Conservation (phyloP, 2,113 vertebrate species). For the Peucedramus taeniatus region DNA sequence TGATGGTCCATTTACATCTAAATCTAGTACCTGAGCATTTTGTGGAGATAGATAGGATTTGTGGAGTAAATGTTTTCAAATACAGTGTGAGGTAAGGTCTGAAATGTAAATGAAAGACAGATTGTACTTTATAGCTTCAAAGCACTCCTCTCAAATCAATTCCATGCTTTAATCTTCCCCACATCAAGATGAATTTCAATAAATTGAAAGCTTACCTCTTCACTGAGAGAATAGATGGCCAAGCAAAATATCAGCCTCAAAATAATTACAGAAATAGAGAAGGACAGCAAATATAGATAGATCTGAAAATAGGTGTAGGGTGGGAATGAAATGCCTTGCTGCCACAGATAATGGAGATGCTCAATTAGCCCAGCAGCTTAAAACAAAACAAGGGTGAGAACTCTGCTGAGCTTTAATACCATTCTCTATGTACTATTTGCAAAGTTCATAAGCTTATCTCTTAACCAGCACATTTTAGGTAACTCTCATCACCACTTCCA, state of each 20-base stretch:
- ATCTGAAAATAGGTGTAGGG: neutral
- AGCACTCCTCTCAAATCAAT: neutral
- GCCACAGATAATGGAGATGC: neutral
- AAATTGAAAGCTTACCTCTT: neutral
- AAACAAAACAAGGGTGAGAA: neutral
- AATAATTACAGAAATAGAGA: neutral
- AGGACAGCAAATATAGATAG: neutral
- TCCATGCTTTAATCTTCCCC: neutral
- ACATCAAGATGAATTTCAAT: neutral
- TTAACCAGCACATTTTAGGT: neutral
- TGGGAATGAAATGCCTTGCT: neutral
- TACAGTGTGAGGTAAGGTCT: neutral
- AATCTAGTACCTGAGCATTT: neutral
- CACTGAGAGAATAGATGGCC: neutral
- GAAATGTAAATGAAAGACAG: neutral
- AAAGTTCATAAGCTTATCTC: neutral
- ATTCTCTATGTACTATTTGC: neutral
- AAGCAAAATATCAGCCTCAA: neutral
- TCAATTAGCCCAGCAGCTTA: neutral
- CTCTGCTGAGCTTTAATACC: neutral
- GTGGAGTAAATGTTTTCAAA: neutral
- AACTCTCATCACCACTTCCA: neutral
- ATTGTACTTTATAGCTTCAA: neutral
- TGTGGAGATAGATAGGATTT: neutral
- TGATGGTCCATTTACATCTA: neutral